Evolutionary conservation across 1,140 invertebrate species (phyloP).

Genomic region (Scylla paramamosain): DNA sequence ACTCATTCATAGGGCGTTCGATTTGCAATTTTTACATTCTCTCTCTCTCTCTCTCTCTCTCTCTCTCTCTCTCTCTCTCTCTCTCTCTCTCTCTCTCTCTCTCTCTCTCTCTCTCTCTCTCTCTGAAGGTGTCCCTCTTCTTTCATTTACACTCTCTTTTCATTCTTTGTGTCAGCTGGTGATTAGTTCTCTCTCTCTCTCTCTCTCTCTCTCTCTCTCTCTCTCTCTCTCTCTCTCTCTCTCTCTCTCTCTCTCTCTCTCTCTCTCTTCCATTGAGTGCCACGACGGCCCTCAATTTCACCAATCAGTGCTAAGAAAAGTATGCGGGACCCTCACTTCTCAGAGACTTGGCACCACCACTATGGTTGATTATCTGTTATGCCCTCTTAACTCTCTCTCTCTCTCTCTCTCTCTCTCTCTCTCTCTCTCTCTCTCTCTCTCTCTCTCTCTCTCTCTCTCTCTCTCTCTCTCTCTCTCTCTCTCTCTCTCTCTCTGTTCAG

Average conservation of each 20-base stretch:
- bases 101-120: slow-evolving; percentile 44
- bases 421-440: too few relatives aligned
- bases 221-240: slow-evolving; percentile 52
- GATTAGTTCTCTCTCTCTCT: neutral
- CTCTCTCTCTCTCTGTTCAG: too few relatives aligned
- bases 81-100: slow-evolving; percentile 39
- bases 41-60: slow-evolving; percentile 13
- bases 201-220: neutral
- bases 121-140: slow-evolving; percentile 28
- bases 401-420: neutral
- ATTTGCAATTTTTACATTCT: neutral
- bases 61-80: neutral
- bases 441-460: too few relatives aligned
- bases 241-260: slow-evolving; percentile 33
- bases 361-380: neutral
- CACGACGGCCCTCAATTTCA: slow-evolving; percentile 7
- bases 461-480: too few relatives aligned
- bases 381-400: neutral
- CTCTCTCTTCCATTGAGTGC: slow-evolving; percentile 27
- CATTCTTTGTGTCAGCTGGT: neutral
- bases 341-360: neutral
- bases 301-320: neutral
- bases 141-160: neutral
- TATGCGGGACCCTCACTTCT: slow-evolving; percentile 30
- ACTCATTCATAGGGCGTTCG: neutral